These are phyloP conservation scores for Balanococcus diminutus DNA, from an alignment of 2,888 invertebrate species.

Conservation along the genomic window DNA sequence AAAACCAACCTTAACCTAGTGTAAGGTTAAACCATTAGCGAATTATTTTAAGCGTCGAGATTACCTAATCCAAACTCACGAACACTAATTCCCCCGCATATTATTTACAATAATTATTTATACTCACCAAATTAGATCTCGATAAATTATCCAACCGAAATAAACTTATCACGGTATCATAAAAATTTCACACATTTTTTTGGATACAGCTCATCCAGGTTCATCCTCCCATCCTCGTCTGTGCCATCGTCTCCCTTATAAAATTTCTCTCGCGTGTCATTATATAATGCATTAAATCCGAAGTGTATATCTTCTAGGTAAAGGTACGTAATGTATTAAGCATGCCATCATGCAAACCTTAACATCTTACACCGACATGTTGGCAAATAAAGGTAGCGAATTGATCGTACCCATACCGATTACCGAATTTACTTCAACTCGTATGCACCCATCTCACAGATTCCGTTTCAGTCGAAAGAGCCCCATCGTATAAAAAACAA, in stretches of 20 bases:
- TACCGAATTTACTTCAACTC: too few relatives aligned
- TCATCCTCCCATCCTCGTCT: too few relatives aligned
- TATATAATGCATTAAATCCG: not conserved
- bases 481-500: not conserved
- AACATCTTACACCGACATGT: not conserved
- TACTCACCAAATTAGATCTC: not conserved
- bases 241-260: not conserved
- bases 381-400: not conserved
- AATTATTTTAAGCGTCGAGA: not conserved
- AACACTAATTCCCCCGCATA: not conserved
- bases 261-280: not conserved
- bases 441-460: too few relatives aligned
- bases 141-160: not conserved
- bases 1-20: not conserved
- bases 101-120: conserved; percentile 11
- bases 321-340: not conserved
- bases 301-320: not conserved
- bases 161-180: not conserved
- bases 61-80: not conserved
- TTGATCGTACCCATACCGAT: too few relatives aligned
- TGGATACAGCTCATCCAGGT: not conserved
- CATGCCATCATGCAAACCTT: not conserved
- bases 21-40: not conserved
- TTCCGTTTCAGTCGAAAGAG: not conserved
- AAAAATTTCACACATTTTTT: conserved; percentile 8